Evolutionary conservation across 64 coral and sea anemone genomes (phyloP).

Genomic region (Hydrozoanthus tunicans): DNA sequence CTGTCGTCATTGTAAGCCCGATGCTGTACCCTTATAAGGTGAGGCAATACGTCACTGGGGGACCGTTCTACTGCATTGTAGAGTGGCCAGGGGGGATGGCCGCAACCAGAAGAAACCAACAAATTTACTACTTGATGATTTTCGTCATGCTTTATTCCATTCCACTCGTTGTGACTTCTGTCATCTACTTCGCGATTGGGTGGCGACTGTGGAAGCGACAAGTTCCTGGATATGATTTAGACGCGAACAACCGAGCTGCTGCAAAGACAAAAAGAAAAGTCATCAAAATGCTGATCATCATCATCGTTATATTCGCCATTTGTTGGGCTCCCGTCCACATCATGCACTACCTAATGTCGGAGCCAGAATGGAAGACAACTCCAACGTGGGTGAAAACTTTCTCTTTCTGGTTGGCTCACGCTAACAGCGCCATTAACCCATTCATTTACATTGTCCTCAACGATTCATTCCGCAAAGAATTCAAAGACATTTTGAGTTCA

Average conservation of each 20-base stretch:
- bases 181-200: slow-evolving; percentile 47
- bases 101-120: not conserved
- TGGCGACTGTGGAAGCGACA: slow-evolving; percentile 60
- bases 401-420: slow-evolving; percentile 14
- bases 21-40: slow-evolving; percentile 26
- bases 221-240: slow-evolving; percentile 36
- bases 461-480: slow-evolving; percentile 45
- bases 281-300: slow-evolving; percentile 60
- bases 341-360: slow-evolving; percentile 57
- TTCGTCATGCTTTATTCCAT: slow-evolving; percentile 55
- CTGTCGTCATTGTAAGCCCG: slow-evolving; percentile 41
- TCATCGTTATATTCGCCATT: slow-evolving; percentile 58
- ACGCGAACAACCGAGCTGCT: slow-evolving; percentile 3
- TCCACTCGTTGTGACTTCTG: slow-evolving; percentile 33
- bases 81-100: slow-evolving; percentile 15
- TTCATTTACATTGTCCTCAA: slow-evolving; percentile 33
- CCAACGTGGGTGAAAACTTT: slow-evolving; percentile 2
- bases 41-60: not conserved
- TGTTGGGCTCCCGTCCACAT: slow-evolving; percentile 62
- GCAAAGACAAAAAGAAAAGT: slow-evolving; percentile 50
- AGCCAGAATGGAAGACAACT: not conserved
- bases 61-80: slow-evolving; percentile 7
- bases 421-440: slow-evolving; percentile 37
- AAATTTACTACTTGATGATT: slow-evolving; percentile 37
- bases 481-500: slow-evolving; percentile 24